A percentile compares a stretch with the other conserved stretches of the same genome.
Conservation (phyloP, 2,797 vertebrate genomes). For the Aldrovandia affinis region DNA sequence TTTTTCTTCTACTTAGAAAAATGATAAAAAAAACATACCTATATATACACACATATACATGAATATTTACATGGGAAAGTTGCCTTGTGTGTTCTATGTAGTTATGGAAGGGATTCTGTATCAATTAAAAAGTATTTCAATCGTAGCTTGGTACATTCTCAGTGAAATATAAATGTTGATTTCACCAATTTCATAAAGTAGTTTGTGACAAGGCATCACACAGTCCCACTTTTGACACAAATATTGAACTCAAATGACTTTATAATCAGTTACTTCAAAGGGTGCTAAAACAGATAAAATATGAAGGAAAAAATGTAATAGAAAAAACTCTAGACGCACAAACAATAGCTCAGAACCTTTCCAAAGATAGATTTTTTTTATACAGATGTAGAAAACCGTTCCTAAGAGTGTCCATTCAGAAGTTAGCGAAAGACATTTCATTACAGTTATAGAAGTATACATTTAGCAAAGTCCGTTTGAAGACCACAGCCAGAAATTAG, state of each 20-base stretch:
- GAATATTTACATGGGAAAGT: slow-evolving; percentile 77
- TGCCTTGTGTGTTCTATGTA: slow-evolving; percentile 54
- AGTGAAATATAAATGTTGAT: neutral
- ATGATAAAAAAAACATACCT: slow-evolving; percentile 77
- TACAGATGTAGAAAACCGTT: slow-evolving; percentile 49
- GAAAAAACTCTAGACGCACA: slow-evolving; percentile 53
- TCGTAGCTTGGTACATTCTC: slow-evolving; percentile 13
- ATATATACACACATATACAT: slow-evolving; percentile 82
- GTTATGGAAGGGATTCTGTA: slow-evolving; percentile 34
- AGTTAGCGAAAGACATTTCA: slow-evolving; percentile 35
- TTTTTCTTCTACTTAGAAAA: slow-evolving; percentile 80
- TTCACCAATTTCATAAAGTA: slow-evolving; percentile 22
- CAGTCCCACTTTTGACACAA: slow-evolving; percentile 27
- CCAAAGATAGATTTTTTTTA: slow-evolving; percentile 7
- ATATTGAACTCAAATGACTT: slow-evolving; percentile 42
- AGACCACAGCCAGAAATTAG: slow-evolving; percentile 46
- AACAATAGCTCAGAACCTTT: slow-evolving; percentile 42
- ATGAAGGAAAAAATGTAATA: slow-evolving; percentile 56
- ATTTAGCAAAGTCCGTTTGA: slow-evolving; percentile 21
- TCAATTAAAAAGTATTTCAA: slow-evolving; percentile 48
- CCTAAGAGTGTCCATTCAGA: slow-evolving; percentile 53
- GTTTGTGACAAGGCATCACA: slow-evolving; percentile 51
- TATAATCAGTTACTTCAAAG: slow-evolving; percentile 47
- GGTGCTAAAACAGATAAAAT: slow-evolving; percentile 61
- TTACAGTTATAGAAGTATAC: slow-evolving; percentile 38